Conservation (phyloP, 2,797 vertebrate genomes). For the Cynopterus sphinx region DNA sequence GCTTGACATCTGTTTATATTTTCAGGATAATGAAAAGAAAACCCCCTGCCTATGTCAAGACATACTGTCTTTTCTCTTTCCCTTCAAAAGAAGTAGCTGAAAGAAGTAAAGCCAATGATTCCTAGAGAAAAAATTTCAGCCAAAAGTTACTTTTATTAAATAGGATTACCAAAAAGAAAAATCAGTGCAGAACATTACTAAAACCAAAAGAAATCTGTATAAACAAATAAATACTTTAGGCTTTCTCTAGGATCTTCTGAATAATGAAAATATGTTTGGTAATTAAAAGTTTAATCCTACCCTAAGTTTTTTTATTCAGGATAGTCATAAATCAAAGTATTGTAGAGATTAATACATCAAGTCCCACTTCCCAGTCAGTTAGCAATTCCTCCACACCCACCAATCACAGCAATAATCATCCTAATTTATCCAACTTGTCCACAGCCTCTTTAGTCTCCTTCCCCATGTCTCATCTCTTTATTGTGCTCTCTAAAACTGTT, state of each 20-base stretch:
- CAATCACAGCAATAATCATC: background rate
- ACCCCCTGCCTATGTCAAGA: background rate
- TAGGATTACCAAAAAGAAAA: background rate
- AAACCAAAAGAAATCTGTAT: background rate
- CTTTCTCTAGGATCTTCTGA: background rate
- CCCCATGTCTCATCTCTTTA: background rate
- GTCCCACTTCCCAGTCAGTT: background rate
- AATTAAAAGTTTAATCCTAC: background rate
- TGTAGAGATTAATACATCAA: background rate
- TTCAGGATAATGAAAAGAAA: constrained; percentile 26
- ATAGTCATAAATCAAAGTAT: background rate
- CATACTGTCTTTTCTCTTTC: background rate
- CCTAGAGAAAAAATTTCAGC: background rate
- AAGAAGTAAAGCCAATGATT: background rate
- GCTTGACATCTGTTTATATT: background rate
- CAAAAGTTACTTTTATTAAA: background rate
- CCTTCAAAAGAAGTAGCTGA: constrained; percentile 1
- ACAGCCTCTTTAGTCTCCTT: background rate
- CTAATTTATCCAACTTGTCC: background rate
- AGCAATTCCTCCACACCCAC: background rate
- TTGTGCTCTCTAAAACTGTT: background rate
- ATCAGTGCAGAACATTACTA: background rate
- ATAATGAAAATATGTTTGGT: background rate
- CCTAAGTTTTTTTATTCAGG: background rate
- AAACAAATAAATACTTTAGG: background rate